Percentiles rank a stretch among this genome's conserved stretches.
phyloP scores from a whole-genome alignment of 2,113 vertebrate genomes.

The Silurus asotus region DNA sequence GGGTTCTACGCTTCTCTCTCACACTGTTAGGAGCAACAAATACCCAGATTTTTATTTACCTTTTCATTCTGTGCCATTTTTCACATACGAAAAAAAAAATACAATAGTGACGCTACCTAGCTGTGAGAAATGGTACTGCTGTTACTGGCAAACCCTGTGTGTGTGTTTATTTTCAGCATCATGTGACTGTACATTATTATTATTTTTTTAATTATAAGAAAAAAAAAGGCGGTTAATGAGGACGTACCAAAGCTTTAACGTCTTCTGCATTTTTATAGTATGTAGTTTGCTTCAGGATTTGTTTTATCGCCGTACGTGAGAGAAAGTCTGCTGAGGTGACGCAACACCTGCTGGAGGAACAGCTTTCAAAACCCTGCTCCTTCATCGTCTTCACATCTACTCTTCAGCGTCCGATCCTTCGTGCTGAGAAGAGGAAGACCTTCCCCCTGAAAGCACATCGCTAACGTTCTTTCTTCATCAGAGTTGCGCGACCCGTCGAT shows the following conservation, averaged over 20 bases:
- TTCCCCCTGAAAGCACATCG: no score
- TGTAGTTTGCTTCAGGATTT: constrained; percentile 59
- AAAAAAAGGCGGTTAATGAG: constrained; percentile 51
- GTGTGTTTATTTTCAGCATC: constrained; percentile 42
- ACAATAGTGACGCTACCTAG: constrained; percentile 48
- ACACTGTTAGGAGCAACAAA: neutral
- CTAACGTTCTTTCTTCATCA: no score
- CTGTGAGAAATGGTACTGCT: constrained; percentile 25
- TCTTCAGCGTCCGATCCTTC: constrained; percentile 49
- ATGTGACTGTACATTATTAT: constrained; percentile 32
- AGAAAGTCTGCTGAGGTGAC: constrained; percentile 43
- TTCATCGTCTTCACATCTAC: constrained; percentile 17
- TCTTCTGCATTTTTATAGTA: constrained; percentile 82
- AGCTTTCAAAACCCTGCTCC: constrained; percentile 70
- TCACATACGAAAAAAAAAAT: neutral
- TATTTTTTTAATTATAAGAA: constrained; percentile 8
- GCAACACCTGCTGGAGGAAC: constrained; percentile 76
- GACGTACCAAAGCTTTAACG: constrained; percentile 78
- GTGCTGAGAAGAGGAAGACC: neutral
- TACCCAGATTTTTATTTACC: neutral
- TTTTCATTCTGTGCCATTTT: neutral
- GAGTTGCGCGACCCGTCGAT: constrained; percentile 66
- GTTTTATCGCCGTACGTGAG: neutral
- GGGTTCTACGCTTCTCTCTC: neutral
- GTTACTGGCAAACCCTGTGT: constrained; percentile 45